phyloP scores from a whole-genome alignment of 2,888 invertebrate genomes.

The Herminia tarsipennalis region DNA sequence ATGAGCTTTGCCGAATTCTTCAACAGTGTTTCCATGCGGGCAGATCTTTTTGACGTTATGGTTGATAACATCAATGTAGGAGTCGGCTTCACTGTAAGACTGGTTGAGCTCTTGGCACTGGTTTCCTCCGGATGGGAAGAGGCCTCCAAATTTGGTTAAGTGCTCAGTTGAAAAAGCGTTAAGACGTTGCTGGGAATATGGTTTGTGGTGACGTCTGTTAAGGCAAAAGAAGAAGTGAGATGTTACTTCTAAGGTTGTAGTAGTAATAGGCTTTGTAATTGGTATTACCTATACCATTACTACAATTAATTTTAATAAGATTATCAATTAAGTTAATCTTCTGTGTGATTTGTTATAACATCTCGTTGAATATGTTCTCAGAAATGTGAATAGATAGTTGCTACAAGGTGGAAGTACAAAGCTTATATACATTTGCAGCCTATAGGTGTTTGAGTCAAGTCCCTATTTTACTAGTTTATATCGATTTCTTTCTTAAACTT shows the following conservation, averaged over 20 bases:
- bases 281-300: too few species aligned
- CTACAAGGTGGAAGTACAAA: background rate
- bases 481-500: too few species aligned
- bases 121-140: slow-evolving; percentile 80
- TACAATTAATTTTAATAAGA: too few species aligned
- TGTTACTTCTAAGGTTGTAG: slow-evolving; percentile 41
- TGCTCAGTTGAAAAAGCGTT: slow-evolving; percentile 83
- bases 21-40: slow-evolving; percentile 77
- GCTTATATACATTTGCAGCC: too few species aligned
- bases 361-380: background rate
- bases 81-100: slow-evolving; percentile 80
- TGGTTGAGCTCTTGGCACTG: slow-evolving; percentile 81
- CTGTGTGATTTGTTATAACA: background rate
- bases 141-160: slow-evolving; percentile 79
- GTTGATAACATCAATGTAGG: slow-evolving; percentile 78
- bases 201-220: slow-evolving; percentile 83
- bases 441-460: too few species aligned
- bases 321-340: too few species aligned
- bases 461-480: too few species aligned
- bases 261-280: slow-evolving; percentile 26
- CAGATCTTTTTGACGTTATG: slow-evolving; percentile 75
- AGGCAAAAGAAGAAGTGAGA: slow-evolving; percentile 70
- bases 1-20: slow-evolving; percentile 82
- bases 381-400: background rate
- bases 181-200: slow-evolving; percentile 84